Evolutionary conservation across 2,888 invertebrate genomes (phyloP).

Genomic region (Epistrophella euchroma): DNA sequence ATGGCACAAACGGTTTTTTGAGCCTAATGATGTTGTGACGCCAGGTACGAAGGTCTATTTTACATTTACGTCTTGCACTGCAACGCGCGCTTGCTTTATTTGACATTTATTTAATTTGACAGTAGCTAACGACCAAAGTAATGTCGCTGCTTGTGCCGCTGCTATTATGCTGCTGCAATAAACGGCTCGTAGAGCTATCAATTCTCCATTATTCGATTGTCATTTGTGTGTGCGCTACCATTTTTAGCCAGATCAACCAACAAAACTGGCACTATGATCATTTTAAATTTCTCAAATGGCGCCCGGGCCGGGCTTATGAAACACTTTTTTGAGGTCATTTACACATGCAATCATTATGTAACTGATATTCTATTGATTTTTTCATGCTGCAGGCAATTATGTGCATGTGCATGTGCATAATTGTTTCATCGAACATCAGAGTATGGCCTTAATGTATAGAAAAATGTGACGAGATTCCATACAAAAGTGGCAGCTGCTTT

Average conservation of each 20-base stretch:
- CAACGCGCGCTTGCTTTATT: conserved; percentile 12
- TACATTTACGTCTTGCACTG: conserved; percentile 10
- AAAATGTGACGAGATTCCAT: conserved; percentile 35
- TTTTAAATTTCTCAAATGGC: conserved; percentile 47
- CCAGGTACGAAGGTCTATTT: conserved; percentile 33
- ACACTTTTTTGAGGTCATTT: conserved; percentile 58
- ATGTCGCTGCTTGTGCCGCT: conserved; percentile 1
- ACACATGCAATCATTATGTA: conserved; percentile 57
- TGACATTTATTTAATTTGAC: conserved; percentile 59
- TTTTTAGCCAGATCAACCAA: conserved; percentile 61
- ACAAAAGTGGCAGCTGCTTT: conserved; percentile 27
- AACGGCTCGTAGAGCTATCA: conserved; percentile 30
- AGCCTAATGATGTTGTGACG: conserved; percentile 23
- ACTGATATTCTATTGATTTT: conserved; percentile 48
- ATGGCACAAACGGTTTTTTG: neutral
- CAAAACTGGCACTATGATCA: conserved; percentile 32
- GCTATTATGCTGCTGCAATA: neutral
- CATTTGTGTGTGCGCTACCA: conserved; percentile 56
- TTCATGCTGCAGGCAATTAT: neutral
- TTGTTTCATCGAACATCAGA: conserved; percentile 6
- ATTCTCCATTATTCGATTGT: conserved; percentile 39
- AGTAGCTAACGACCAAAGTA: conserved; percentile 45
- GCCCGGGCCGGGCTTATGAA: conserved; percentile 25
- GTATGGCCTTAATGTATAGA: neutral
- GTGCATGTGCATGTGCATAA: neutral